A percentile compares a stretch with the other conserved stretches of the same genome.
phyloP scores from a whole-genome alignment of 2,797 vertebrate species.

The Acanthurus tractus region DNA sequence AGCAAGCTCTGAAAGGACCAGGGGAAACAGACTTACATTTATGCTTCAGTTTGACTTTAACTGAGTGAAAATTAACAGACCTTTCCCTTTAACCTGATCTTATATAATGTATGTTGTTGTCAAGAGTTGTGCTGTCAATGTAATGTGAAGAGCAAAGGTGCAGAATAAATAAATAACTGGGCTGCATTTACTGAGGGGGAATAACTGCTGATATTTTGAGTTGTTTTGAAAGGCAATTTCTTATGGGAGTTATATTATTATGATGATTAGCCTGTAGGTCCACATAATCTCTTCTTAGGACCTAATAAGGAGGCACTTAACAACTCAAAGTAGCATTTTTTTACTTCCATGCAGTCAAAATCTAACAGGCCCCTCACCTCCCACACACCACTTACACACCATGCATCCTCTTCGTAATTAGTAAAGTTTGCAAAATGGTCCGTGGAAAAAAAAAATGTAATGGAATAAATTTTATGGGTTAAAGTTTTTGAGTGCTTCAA shows the following conservation, averaged over 20 bases:
- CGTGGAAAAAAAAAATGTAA: constrained; percentile 36
- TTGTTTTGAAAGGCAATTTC: constrained; percentile 5
- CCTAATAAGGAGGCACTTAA: neutral
- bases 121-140: neutral
- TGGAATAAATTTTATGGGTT: constrained; percentile 58
- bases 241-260: constrained; percentile 1
- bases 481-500: constrained; percentile 41
- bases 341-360: constrained; percentile 8
- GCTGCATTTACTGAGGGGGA: constrained; percentile 1
- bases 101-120: neutral
- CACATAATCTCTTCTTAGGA: constrained; percentile 5
- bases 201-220: constrained; percentile 2
- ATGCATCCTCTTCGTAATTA: constrained; percentile 34
- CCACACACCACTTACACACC: constrained; percentile 5
- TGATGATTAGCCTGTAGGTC: constrained; percentile 11
- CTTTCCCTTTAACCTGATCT: neutral
- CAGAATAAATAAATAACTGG: constrained; percentile 11
- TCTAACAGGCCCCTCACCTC: neutral
- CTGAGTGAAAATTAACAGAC: neutral
- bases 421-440: constrained; percentile 30
- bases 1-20: neutral
- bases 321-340: constrained; percentile 9
- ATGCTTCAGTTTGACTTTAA: neutral
- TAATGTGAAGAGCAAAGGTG: neutral
- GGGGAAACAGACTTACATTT: neutral